These are phyloP conservation scores for Epinephelus lanceolatus DNA, from an alignment of 2,113 vertebrate species.

Conservation along the genomic window DNA sequence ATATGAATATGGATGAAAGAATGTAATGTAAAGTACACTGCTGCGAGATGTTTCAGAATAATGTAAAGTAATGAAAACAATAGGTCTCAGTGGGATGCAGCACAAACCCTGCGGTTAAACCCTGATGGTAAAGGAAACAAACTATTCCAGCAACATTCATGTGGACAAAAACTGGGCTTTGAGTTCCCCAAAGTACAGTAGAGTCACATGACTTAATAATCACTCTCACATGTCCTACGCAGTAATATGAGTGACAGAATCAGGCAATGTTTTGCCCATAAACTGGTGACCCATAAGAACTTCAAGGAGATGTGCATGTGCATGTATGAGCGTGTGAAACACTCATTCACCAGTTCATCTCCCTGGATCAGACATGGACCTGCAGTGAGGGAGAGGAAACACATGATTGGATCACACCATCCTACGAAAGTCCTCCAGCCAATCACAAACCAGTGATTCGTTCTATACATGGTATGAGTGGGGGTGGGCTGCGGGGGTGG, in stretches of 20 bases:
- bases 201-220: conserved; percentile 51
- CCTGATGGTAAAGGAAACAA: background rate
- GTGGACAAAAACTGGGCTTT: conserved; percentile 12
- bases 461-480: conserved; percentile 39
- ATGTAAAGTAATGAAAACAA: background rate
- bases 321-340: conserved; percentile 4
- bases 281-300: conserved; percentile 34
- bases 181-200: conserved; percentile 40
- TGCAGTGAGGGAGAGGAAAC: conserved; percentile 12
- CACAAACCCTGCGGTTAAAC: background rate
- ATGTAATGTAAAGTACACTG: background rate
- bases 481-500: conserved; percentile 21
- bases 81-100: background rate
- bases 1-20: background rate
- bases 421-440: conserved; percentile 46
- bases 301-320: conserved; percentile 3
- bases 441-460: conserved; percentile 50
- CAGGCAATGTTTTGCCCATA: conserved; percentile 25
- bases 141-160: background rate
- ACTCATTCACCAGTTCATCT: conserved; percentile 6
- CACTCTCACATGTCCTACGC: conserved; percentile 36
- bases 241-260: conserved; percentile 22
- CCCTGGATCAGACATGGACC: background rate
- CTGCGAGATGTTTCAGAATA: background rate
- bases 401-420: conserved; percentile 75